Base-by-base conservation (phyloP, 2,888 invertebrate genomes). In the Cataglyphis rosenhaueri region DNA sequence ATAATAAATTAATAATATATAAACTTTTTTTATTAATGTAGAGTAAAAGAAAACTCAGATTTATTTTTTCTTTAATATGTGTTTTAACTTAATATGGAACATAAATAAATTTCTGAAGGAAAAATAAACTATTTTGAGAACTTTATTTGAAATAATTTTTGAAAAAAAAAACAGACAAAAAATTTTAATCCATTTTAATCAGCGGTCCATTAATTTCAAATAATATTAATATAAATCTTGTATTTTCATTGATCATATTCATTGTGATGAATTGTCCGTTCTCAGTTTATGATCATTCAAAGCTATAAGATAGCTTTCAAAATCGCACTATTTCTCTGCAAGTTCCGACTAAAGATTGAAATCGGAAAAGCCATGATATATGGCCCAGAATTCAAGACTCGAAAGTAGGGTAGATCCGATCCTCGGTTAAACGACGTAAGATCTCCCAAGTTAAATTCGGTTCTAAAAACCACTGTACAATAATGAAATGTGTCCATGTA, bases 401-500 rank as follows among this genome's bases (percentile, higher is more conserved):
- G 18, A 48, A 52, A 48, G 73, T 57, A 59, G 59, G 59, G 32
- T 55, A 44, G 61, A 71, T 81, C 78, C 82, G 82, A 86, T 81
- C 81, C 62, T 82, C 84, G 61, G 75, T 78, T 82, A 79, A 59
- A 66, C 35, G 75, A 35, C 32, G 48, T n/a, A 32, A 82, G 73
- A 81, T 66, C 76, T 76, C 68, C 59, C 82, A 68, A 32, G 78
- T 62, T 81, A 48, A 59, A 86, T 71, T 52, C 75, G 48, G 70
- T 55, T 65, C 55, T 66, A 82, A 57, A 73, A 78, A 64, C 68
- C 70, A 55, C 81, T 35, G 62, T 65, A 74, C 76, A 71, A 79
- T 85, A 85, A 87, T 64, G 75, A 79, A 83, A 35, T 76, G 66
- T 83, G 65, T 57, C 74, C 78, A 74, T 82, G 79, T 48, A 81